Evolutionary conservation across 2,113 vertebrate species (phyloP), one percentile per base, ranked within the genome.

Genomic region (Coregonus clupeaformis): DNA sequence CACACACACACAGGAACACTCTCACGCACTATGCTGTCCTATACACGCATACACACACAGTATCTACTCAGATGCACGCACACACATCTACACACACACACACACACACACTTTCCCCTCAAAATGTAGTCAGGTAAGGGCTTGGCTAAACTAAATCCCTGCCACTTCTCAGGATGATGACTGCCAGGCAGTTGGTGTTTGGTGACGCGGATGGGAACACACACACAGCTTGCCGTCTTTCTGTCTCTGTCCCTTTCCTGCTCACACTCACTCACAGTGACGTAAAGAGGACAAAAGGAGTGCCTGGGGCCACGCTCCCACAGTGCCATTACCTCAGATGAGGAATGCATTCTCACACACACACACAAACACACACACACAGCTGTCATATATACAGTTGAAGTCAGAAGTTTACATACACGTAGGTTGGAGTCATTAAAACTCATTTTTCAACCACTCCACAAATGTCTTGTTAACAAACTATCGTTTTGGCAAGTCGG

Each of bases 231-330:
- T 76, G 42, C 7, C 68, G 63, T 27, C 49, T 70, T 57, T 85
- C 76, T 69, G 57, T 82, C 71, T 78, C 32, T 62, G 29, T 77
- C 36, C 42, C 75, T 72, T 81, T 69, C 57, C 76, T 22, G 6
- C 57, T 24, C 57, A 7, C n/a, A 22, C 16, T 76, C 69, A 65
- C 77, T 73, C 82, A 62, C 77, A 60, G 77, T 89, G 82, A 89
- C 81, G 82, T 84, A 77, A 77, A 73, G 77, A 86, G 72, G 81
- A 85, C 87, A 86, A 72, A 66, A 82, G 76, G 79, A 81, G 29
- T 60, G 85, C 90, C 86, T 68, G 2, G 55, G 85, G 91, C 83
- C 71, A 73, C 20, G 29, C 55, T 72, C 84, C 73, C n/a, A 25
- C 74, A 72, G 68, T 71, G 77, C 78, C 82, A 82, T 87, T 87